Percentiles rank a stretch among this genome's conserved stretches.
Conservation (phyloP, 2,797 vertebrate species). For the Potorous gilbertii region DNA sequence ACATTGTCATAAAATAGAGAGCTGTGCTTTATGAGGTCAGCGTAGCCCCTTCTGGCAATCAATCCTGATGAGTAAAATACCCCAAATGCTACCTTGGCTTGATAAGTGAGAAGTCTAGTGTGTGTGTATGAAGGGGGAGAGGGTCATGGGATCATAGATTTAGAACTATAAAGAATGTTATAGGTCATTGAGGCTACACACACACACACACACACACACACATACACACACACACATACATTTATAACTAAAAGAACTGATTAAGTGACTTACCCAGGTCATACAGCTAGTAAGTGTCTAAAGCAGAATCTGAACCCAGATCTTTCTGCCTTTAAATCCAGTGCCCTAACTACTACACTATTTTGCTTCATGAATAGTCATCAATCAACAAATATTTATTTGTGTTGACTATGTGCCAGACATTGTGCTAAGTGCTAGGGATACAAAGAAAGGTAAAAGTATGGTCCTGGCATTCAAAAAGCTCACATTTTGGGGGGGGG, state of each 20-base stretch:
- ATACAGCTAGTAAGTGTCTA: background rate
- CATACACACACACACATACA: background rate
- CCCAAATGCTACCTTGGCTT: background rate
- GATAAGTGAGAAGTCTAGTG: background rate
- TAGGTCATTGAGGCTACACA: background rate
- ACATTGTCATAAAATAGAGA: background rate
- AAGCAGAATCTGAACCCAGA: background rate
- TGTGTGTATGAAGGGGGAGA: background rate
- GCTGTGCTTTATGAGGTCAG: background rate
- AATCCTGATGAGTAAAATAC: too few relatives aligned
- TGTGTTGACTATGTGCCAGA: background rate
- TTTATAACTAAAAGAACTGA: background rate
- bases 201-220: background rate
- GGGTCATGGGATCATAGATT: background rate
- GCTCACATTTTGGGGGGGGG: background rate
- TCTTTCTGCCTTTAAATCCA: background rate
- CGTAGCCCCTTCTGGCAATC: too few relatives aligned
- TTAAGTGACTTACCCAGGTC: background rate
- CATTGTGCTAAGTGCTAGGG: background rate
- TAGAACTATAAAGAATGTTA: background rate
- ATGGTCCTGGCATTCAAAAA: background rate
- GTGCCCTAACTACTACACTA: background rate
- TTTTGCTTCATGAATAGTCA: background rate
- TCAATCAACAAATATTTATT: background rate
- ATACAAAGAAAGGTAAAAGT: background rate